phyloP scores from a whole-genome alignment of 2,113 vertebrate genomes.

The Laterallus jamaicensis region DNA sequence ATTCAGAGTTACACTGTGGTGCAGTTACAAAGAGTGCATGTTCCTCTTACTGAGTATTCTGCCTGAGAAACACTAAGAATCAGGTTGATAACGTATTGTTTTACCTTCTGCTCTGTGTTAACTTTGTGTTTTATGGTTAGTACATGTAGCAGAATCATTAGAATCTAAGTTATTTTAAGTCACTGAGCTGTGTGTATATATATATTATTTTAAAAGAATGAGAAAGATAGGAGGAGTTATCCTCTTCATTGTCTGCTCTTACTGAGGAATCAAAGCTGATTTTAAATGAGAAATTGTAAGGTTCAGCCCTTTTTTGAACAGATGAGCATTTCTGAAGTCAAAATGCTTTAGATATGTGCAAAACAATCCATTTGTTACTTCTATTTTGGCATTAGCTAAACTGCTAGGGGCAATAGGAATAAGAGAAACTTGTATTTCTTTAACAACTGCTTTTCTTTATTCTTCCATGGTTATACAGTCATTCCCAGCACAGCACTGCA shows the following conservation, averaged over 20 bases:
- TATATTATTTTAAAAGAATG: neutral
- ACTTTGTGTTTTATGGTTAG: neutral
- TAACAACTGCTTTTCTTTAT: constrained; percentile 56
- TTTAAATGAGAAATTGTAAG: neutral
- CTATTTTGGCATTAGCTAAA: neutral
- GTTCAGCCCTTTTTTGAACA: neutral
- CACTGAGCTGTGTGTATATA: neutral
- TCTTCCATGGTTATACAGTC: constrained; percentile 69
- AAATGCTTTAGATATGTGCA: neutral
- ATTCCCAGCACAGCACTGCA: constrained; percentile 80
- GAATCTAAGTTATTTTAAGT: neutral
- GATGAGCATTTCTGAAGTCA: neutral
- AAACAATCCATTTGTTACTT: neutral
- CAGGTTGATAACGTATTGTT: neutral
- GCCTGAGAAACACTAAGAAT: neutral
- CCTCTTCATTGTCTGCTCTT: neutral
- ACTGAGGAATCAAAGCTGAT: neutral
- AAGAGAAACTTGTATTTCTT: neutral
- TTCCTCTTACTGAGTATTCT: neutral
- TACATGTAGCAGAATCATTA: neutral
- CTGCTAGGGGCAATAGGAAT: neutral
- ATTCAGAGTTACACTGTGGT: neutral
- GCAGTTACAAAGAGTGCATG: neutral
- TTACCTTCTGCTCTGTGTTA: neutral
- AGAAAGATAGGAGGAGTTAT: neutral